Percentiles rank a stretch among this genome's conserved stretches.
These are phyloP conservation scores for Xyrichtys novacula DNA, from an alignment of 2,797 vertebrate species.

Conservation along the genomic window DNA sequence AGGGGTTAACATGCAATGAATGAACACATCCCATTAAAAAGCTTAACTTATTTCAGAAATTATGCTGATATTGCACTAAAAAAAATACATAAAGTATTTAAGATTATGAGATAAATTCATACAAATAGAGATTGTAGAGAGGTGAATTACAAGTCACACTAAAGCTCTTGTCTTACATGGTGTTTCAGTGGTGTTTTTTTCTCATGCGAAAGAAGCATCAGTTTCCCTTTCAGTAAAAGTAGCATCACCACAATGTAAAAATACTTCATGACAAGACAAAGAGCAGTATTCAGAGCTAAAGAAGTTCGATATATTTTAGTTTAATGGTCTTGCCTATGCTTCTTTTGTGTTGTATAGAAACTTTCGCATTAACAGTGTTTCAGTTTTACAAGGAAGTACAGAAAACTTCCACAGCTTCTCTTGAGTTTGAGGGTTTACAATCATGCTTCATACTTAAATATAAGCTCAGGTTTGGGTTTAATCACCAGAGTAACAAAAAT, in stretches of 20 bases:
- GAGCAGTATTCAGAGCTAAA: background rate
- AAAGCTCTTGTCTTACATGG: background rate
- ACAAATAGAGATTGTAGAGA: background rate
- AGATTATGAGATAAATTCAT: too few species aligned
- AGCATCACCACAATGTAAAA: constrained; percentile 1
- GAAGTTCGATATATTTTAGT: background rate
- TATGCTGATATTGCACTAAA: too few species aligned
- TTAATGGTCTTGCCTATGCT: background rate
- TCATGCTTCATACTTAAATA: background rate
- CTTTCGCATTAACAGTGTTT: background rate
- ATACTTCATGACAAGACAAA: background rate
- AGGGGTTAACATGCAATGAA: background rate
- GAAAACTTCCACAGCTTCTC: background rate
- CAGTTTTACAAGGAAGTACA: background rate
- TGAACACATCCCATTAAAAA: too few species aligned
- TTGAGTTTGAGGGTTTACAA: background rate
- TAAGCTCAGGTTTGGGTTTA: too few species aligned
- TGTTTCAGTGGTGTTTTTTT: too few species aligned
- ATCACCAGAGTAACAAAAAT: too few species aligned
- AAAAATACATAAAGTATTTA: too few species aligned
- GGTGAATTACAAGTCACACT: background rate
- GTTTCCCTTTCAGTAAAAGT: background rate
- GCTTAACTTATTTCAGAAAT: too few species aligned
- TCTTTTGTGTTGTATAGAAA: too few species aligned
- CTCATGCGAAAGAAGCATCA: background rate